phyloP scores from a whole-genome alignment of 2,888 invertebrate species.

The Keiferia lycopersicella region DNA sequence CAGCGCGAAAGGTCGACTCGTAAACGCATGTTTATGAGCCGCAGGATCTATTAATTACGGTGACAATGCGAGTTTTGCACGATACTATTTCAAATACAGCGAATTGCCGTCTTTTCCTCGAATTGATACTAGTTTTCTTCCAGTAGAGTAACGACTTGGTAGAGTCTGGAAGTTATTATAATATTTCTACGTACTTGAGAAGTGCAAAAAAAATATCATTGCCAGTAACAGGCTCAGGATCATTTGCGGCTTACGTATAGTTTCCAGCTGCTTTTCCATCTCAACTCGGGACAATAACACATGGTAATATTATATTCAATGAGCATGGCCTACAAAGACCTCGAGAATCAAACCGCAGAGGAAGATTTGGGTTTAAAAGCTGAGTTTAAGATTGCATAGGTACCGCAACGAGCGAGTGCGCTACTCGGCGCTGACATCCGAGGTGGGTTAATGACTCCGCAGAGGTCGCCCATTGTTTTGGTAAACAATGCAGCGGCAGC shows the following conservation, averaged over 20 bases:
- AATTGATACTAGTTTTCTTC: no score
- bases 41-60: slow-evolving; percentile 13
- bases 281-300: no score
- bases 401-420: slow-evolving; percentile 41
- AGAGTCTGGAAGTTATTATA: no score
- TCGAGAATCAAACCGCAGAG: background rate
- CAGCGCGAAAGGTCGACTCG: slow-evolving; percentile 11
- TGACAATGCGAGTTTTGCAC: slow-evolving; percentile 22
- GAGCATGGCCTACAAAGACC: no score
- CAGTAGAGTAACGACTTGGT: no score
- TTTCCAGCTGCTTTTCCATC: no score
- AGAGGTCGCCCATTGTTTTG: slow-evolving; percentile 77
- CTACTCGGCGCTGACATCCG: slow-evolving; percentile 55
- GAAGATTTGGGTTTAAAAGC: slow-evolving; percentile 43
- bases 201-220: no score
- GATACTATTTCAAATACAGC: slow-evolving; percentile 23
- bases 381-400: slow-evolving; percentile 49
- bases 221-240: no score
- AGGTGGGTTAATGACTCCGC: slow-evolving; percentile 78
- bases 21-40: slow-evolving; percentile 20
- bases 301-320: no score
- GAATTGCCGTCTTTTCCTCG: no score
- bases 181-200: no score
- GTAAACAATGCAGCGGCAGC: slow-evolving; percentile 73
- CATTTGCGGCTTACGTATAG: no score